Evolutionary conservation across 23 tunicate species (phyloP).

Genomic region (Corella eumyota): DNA sequence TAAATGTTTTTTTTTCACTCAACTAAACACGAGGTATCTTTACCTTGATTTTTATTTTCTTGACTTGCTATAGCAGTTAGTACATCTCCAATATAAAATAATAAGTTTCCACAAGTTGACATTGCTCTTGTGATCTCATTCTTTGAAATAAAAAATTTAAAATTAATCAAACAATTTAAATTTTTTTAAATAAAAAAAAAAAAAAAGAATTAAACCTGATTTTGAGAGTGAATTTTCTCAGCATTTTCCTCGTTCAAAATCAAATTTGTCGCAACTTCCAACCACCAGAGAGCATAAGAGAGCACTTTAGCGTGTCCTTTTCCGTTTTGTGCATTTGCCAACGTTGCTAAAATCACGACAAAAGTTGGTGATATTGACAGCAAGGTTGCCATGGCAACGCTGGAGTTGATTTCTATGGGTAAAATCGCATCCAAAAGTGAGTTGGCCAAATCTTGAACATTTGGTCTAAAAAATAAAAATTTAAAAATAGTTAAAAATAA

Average conservation of each 20-base stretch:
- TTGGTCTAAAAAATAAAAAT: slow-evolving; percentile 18
- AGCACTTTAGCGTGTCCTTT: slow-evolving; percentile 42
- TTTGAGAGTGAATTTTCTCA: slow-evolving; percentile 23
- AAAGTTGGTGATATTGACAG: slow-evolving; percentile 42
- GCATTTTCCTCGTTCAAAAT: slow-evolving; percentile 10
- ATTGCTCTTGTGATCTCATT: slow-evolving; percentile 26
- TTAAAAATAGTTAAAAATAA: too few species aligned
- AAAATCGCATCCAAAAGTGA: slow-evolving; percentile 29
- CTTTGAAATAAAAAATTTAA: slow-evolving; percentile 5
- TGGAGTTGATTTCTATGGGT: slow-evolving; percentile 18
- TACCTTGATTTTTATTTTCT: too few species aligned
- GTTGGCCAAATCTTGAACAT: slow-evolving; percentile 29
- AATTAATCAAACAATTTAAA: background rate
- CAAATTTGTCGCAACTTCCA: slow-evolving; percentile 22
- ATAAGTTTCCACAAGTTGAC: slow-evolving; percentile 23
- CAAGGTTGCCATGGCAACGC: slow-evolving; percentile 21
- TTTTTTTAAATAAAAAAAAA: background rate
- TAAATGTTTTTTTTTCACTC: too few species aligned
- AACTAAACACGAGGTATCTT: too few species aligned
- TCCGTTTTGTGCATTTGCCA: slow-evolving; percentile 58
- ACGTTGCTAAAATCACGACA: slow-evolving; percentile 38
- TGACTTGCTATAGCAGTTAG: slow-evolving; percentile 8
- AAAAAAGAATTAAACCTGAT: slow-evolving; percentile 11
- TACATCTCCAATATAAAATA: slow-evolving; percentile 19
- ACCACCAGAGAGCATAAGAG: slow-evolving; percentile 49